Base-by-base conservation (phyloP, 1,140 invertebrate genomes). In the Pteromalus puparum region DNA sequence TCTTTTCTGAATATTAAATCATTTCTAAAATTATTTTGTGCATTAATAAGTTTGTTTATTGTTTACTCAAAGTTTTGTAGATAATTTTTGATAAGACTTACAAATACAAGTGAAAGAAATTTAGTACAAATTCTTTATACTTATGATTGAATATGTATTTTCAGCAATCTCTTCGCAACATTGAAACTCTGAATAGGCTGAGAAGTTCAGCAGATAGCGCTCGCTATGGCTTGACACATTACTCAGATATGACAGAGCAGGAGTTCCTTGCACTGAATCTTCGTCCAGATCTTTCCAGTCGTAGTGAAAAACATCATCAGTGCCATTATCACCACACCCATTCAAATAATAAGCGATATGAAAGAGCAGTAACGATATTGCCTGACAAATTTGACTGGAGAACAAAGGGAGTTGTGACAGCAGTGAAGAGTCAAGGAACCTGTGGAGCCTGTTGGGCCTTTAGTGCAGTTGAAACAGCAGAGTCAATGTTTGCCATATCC, bases 361-460 rank as follows among this genome's bases (percentile, higher is more conserved):
- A 88, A 87, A 91, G 90, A 85, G 88, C 88, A 24, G 87, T 87
- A n/a, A 67, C 82, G 0, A 26, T n/a, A 15, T 75, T 91, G 28
- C 90, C 90, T 10, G 2, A 67, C 21, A 93, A 90, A 87, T 87
- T 92, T 26, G 91, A 88, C 87, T 96, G 96, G 97, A 93, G 97
- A 84, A 91, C 94, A 1, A 95, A 95, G 89, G 95, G 94, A 26
- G 94, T 96, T n/a, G 91, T 98, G 26, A 95, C 95, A 12, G 90
- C 94, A 7, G 94, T 98, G 0, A 94, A 95, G 84, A 95, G 96
- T 89, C 97, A 98, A 90, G 95, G 95, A 12, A 88, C 93, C 21
- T 98, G 97, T 92, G 97, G 97, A 9, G 97, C 97, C 2, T 98
- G 97, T 91, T 98, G 97, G 97, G 97, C 97, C 0, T 97, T 97